phyloP scores from a whole-genome alignment of 2,797 vertebrate species.

The Nothura maculosa region DNA sequence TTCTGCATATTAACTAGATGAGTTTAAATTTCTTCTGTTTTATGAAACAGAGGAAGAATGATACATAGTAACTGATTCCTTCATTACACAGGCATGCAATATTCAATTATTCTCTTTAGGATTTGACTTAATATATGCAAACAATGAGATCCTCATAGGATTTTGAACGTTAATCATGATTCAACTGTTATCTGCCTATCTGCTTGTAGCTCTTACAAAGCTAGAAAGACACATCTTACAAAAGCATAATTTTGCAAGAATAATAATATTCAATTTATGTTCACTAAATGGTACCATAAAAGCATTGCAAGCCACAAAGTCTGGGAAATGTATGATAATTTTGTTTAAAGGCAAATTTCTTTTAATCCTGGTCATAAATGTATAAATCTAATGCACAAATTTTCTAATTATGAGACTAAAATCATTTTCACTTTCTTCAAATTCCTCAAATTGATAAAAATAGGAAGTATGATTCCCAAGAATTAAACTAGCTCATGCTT shows the following conservation, averaged over 20 bases:
- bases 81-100: neutral
- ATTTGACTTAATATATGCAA: neutral
- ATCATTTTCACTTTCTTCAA: neutral
- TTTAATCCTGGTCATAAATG: neutral
- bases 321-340: neutral
- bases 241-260: neutral
- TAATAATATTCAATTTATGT: neutral
- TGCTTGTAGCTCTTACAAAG: neutral
- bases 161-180: neutral
- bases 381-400: neutral
- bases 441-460: neutral
- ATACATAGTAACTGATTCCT: neutral
- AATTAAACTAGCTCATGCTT: neutral
- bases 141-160: neutral
- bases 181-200: neutral
- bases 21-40: neutral
- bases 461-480: neutral
- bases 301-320: neutral
- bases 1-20: neutral
- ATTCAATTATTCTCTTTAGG: neutral
- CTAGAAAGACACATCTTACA: neutral
- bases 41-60: neutral
- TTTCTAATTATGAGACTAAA: neutral
- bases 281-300: neutral
- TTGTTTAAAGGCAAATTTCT: neutral